phyloP scores from a whole-genome alignment of 2,888 invertebrate species.

The Trichacis sp. region DNA sequence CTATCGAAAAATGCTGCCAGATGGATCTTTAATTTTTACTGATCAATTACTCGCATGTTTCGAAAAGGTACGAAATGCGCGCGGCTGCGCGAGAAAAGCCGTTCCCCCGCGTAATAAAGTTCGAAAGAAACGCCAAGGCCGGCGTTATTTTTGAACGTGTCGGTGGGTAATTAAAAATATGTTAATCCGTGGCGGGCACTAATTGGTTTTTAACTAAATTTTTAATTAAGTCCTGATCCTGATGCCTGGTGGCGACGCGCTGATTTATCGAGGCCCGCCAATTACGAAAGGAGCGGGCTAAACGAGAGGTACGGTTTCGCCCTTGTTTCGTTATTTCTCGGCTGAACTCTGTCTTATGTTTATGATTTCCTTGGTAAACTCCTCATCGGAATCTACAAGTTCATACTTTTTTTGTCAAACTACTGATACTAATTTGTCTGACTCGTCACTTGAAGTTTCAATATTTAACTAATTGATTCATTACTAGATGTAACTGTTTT shows the following conservation, averaged over 20 bases:
- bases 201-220: conserved; percentile 65
- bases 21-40: neutral
- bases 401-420: too few relatives aligned
- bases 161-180: conserved; percentile 64
- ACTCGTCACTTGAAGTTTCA: too few relatives aligned
- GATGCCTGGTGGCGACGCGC: conserved; percentile 55
- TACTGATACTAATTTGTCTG: too few relatives aligned
- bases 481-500: too few relatives aligned
- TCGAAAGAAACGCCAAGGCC: conserved; percentile 49
- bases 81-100: too few relatives aligned
- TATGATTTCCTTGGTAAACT: too few relatives aligned
- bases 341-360: too few relatives aligned
- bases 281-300: conserved; percentile 58
- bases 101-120: conserved; percentile 44
- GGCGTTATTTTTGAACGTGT: conserved; percentile 33
- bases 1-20: neutral
- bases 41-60: conserved; percentile 12
- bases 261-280: conserved; percentile 60
- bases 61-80: neutral
- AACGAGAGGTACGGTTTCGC: too few relatives aligned
- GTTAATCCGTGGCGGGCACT: conserved; percentile 61
- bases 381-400: too few relatives aligned
- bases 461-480: too few relatives aligned
- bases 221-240: conserved; percentile 61
- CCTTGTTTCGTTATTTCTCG: too few relatives aligned